Evolutionary conservation across 2,888 invertebrate species (phyloP), one percentile per base, ranked within the genome.

Genomic region (Mellilla xanthometata): DNA sequence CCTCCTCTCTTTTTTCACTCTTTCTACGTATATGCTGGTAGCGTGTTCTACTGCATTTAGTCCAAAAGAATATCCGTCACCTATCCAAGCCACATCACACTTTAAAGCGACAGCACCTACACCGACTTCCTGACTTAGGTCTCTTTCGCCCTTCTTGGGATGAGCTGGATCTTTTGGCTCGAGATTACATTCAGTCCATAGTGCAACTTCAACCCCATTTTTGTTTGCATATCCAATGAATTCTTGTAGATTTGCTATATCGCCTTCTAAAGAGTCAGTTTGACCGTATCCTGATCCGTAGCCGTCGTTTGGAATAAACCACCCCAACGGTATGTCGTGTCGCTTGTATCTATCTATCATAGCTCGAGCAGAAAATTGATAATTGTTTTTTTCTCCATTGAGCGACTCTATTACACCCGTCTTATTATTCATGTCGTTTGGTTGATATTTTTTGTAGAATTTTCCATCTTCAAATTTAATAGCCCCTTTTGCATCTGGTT

Each of bases 71-170:
- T 88, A 89, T 2, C 88, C 88, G 6, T 53, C 43, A 2, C 87
- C 88, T 22, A 89, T 81, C 88, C 88, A 89, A 3, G 86, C 87
- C 0, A 86, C 88, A 42, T 89, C 88, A 59, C 87, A 86, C 68
- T 89, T 89, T 0, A 89, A 69, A 0, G 88, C 87, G 1, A 83
- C 71, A 7, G 81, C 79, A 29, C 86, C 86, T 13, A 69, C 52
- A 4, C 68, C 58, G 0, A 87, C 76, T 75, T 89, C 88, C 60
- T 76, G 76, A 2, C 55, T 49, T 46, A 89, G 71, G 65, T 89
- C 87, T 49, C 88, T 72, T 52, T 89, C 88, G 23, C 87, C 87
- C 65, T 88, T 89, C 41, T 79, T 77, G 1, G 88, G 88, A 49
- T 86, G 54, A 3, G 66, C 43, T 15, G 87, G 81, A 62, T 87